Percentiles rank a stretch among this genome's conserved stretches.
Evolutionary conservation across 2,113 vertebrate genomes (phyloP).

Genomic region (Ptychochromis oligacanthus): DNA sequence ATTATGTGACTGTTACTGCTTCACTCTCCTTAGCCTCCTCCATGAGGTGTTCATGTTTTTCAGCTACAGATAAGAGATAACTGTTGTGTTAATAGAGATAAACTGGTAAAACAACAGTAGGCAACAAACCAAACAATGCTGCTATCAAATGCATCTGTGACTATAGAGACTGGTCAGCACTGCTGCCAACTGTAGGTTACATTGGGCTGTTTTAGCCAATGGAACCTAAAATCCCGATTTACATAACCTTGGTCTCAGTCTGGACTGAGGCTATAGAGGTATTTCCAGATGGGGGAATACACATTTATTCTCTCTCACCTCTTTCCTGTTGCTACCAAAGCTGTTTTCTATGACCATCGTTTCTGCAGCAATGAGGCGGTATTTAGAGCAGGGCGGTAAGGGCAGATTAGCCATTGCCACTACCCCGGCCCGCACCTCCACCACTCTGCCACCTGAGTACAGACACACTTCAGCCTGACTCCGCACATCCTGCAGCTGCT

Average conservation of each 20-base stretch:
- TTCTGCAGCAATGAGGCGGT: slow-evolving; percentile 76
- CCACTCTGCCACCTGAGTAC: slow-evolving; percentile 65
- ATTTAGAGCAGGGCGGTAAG: slow-evolving; percentile 78
- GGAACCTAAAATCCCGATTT: neutral
- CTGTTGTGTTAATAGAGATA: too few species aligned
- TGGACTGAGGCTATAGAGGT: neutral
- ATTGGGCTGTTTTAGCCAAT: neutral
- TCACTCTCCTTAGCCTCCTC: too few species aligned
- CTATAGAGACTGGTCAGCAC: too few species aligned
- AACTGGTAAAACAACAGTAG: too few species aligned
- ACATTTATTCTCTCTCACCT: slow-evolving; percentile 58
- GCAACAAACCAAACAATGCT: too few species aligned
- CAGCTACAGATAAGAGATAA: too few species aligned
- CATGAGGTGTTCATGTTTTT: too few species aligned
- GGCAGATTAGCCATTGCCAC: slow-evolving; percentile 74
- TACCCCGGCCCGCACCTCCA: slow-evolving; percentile 72
- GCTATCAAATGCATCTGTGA: too few species aligned
- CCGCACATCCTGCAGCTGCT: slow-evolving; percentile 75
- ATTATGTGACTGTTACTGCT: too few species aligned
- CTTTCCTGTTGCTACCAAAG: slow-evolving; percentile 71
- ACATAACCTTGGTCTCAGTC: neutral
- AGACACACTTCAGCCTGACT: slow-evolving; percentile 71
- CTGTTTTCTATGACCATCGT: slow-evolving; percentile 76
- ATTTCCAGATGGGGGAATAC: neutral
- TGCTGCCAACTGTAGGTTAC: too few species aligned